Percentiles rank a stretch among this genome's conserved stretches.
Evolutionary conservation across 2,888 invertebrate species (phyloP).

Genomic region (Dysmachus trigonus): DNA sequence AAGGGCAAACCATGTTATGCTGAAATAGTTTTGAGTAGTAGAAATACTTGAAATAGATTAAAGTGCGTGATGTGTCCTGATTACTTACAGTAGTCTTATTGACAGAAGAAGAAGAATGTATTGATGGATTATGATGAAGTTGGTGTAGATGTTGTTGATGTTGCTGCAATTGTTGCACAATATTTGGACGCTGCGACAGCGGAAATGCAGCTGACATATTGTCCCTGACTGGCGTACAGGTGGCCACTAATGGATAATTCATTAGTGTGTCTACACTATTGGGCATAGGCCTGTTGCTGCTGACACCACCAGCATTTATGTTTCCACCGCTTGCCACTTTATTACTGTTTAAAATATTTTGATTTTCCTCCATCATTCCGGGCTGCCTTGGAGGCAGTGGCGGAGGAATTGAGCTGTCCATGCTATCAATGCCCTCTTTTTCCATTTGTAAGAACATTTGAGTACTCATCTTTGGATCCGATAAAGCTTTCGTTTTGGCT

Average conservation of each 20-base stretch:
- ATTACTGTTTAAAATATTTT: conserved; percentile 50
- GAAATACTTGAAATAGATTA: background rate
- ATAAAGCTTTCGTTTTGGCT: conserved; percentile 63
- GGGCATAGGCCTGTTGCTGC: conserved; percentile 57
- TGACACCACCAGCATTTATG: conserved; percentile 35
- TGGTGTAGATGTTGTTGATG: conserved; percentile 58
- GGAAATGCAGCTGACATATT: conserved; percentile 63
- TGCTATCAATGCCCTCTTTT: conserved; percentile 57
- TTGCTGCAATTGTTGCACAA: conserved; percentile 63
- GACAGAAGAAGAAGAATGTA: conserved; percentile 50
- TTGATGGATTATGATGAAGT: conserved; percentile 52
- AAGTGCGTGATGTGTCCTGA: conserved; percentile 41
- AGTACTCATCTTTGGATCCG: conserved; percentile 65
- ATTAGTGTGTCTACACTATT: conserved; percentile 63
- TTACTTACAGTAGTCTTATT: conserved; percentile 61
- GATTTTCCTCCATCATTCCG: conserved; percentile 63
- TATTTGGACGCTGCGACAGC: conserved; percentile 63
- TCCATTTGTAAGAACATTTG: conserved; percentile 65
- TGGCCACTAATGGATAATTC: conserved; percentile 64
- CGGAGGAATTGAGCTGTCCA: conserved; percentile 65
- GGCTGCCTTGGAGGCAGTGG: conserved; percentile 71
- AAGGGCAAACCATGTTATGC: conserved; percentile 22
- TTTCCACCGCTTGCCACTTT: conserved; percentile 46
- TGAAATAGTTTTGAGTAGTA: background rate
- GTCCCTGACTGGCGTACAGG: conserved; percentile 63